Evolutionary conservation across 2,113 vertebrate genomes (phyloP).

Genomic region (Semnornis frantzii): DNA sequence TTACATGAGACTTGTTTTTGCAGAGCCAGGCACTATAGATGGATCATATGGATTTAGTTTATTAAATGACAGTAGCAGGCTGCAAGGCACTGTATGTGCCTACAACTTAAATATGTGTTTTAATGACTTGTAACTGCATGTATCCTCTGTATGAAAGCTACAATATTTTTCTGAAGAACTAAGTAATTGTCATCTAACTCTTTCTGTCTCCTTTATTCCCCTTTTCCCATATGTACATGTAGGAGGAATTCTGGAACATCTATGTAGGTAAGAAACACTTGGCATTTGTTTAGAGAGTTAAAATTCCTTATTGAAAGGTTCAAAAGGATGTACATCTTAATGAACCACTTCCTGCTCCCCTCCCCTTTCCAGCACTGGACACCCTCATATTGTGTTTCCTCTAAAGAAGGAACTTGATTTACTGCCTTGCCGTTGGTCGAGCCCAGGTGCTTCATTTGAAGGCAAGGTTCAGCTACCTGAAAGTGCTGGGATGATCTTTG

Average conservation of each 20-base stretch:
- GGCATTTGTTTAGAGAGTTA: not conserved
- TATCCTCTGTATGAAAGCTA: not conserved
- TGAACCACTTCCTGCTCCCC: not conserved
- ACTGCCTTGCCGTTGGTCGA: not conserved
- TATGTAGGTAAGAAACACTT: constrained; percentile 83
- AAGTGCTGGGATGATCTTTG: not conserved
- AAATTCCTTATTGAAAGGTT: not conserved
- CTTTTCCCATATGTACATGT: not conserved
- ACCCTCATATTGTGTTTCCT: not conserved
- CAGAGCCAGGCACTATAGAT: not conserved
- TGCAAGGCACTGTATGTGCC: not conserved
- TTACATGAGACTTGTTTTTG: not conserved
- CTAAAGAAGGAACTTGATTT: not conserved
- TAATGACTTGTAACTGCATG: not conserved
- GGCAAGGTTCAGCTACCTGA: not conserved
- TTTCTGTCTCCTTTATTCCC: constrained; percentile 24
- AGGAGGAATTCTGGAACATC: constrained; percentile 88
- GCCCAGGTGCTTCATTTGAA: fast-evolving
- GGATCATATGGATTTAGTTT: not conserved
- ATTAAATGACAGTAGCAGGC: not conserved
- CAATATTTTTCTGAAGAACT: not conserved
- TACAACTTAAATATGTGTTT: not conserved
- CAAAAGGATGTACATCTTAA: not conserved
- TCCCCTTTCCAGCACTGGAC: not conserved
- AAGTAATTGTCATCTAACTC: not conserved